phyloP scores from a whole-genome alignment of 2,113 vertebrate genomes.

The Helogale parvula region DNA sequence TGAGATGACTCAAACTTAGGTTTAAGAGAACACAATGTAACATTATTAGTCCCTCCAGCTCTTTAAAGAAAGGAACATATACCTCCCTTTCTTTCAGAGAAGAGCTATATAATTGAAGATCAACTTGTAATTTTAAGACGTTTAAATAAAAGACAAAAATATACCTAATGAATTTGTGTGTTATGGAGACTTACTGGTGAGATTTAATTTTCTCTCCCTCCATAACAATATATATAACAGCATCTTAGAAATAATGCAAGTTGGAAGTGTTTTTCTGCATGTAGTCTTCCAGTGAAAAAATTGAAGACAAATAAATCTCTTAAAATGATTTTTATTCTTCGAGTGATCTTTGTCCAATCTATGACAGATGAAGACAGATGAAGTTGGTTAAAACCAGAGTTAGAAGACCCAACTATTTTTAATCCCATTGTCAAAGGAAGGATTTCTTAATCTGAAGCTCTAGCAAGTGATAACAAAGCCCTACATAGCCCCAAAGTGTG shows the following conservation, averaged over 20 bases:
- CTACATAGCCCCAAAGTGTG: accelerated
- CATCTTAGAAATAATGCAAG: not conserved
- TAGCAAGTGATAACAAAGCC: not conserved
- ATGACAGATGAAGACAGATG: not conserved
- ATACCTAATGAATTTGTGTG: not conserved
- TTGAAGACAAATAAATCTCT: not conserved
- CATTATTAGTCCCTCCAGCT: not conserved
- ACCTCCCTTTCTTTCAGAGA: not conserved
- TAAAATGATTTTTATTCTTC: not conserved
- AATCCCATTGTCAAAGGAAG: not conserved
- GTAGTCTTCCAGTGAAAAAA: not conserved
- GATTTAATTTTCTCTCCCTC: not conserved
- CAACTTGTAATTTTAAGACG: not conserved
- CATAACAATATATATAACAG: not conserved
- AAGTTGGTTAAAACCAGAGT: not conserved
- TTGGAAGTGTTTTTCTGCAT: not conserved
- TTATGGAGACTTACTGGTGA: not conserved
- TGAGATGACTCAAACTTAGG: not conserved
- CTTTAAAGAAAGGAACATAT: not conserved
- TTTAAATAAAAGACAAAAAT: not conserved
- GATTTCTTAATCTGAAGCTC: not conserved
- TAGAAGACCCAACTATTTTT: not conserved
- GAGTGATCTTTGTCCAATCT: not conserved
- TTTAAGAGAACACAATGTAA: not conserved
- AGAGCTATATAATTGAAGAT: not conserved